Evolutionary conservation across 2,113 vertebrate genomes (phyloP), one percentile per base, ranked within the genome.

Genomic region (Neotragus pygmaeus): DNA sequence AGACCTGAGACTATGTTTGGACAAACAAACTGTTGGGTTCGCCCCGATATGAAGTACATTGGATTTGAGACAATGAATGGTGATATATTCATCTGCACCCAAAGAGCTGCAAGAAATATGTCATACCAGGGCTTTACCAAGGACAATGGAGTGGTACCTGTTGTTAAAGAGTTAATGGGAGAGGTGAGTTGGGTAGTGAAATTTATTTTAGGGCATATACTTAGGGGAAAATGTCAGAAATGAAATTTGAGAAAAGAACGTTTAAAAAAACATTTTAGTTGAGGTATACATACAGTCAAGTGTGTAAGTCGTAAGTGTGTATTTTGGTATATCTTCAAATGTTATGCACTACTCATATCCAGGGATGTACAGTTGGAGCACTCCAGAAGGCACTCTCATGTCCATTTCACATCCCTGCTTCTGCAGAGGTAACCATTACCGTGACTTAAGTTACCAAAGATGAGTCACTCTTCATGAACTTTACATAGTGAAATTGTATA

Each of bases 1-100:
- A 99, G 99, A 97, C 99, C 99, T 36, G 99, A 99, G 98, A 99
- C 99, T 93, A 99, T 99, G 99, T 99, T 99, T 96, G 99, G 99
- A 13, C 99, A 99, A 98, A 99, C 99, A 19, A 99, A 99, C 98
- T 99, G 99, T 98, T 99, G 99, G 99, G 98, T 99, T 94, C 98
- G 99, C 23, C 99, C 99, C 0, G 99, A 99, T 96, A 99, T 99
- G 99, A 99, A 99, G 90, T 99, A 99, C 94, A 98, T 99, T 0
- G 99, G 99, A 80, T 99, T 99, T 97, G 99, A 99, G 98, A 99
- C 99, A 0, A 73, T 27, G 16, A 98, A 28, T 13, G 99, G 99
- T 13, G 99, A 99, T 53, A 97, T 99, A 96, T 99, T 99, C 97
- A 99, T 99, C 98, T 99, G 99, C 53, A 99, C 99, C 0, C 99